These are phyloP conservation scores for Helobdella robusta DNA, from an alignment of 2,888 invertebrate species.

Conservation along the genomic window DNA sequence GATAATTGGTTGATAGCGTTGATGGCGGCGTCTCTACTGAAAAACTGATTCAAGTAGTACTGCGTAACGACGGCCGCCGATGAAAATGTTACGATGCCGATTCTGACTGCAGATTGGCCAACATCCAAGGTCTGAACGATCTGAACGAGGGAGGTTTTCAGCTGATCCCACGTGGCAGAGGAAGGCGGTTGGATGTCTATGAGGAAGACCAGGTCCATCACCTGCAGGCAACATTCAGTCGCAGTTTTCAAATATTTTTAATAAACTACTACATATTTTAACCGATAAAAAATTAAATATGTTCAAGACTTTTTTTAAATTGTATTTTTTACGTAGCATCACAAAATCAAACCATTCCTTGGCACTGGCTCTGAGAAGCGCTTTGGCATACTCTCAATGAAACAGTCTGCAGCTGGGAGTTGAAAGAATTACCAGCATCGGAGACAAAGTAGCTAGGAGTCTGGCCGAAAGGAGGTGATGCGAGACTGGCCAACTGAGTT, in stretches of 20 bases:
- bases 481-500: not conserved
- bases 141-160: not conserved
- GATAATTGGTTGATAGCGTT: conserved; percentile 22
- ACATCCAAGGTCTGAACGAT: not conserved
- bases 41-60: conserved; percentile 6
- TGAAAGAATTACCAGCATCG: not conserved
- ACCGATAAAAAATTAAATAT: not conserved
- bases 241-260: no score
- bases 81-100: conserved; percentile 24
- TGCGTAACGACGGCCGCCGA: not conserved
- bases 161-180: not conserved
- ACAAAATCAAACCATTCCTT: not conserved
- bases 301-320: not conserved
- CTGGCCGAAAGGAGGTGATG: conserved; percentile 21
- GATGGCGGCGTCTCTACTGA: not conserved
- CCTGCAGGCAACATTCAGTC: no score
- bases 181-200: conserved; percentile 18
- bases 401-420: not conserved
- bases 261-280: not conserved
- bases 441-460: not conserved
- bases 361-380: conserved; percentile 1
- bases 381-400: not conserved
- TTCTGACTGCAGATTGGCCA: not conserved
- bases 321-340: not conserved
- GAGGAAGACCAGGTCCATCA: conserved; percentile 1